A percentile compares a stretch with the other conserved stretches of the same genome.
Conservation (phyloP, 1,140 invertebrate genomes). For the Nephotettix cincticeps region DNA sequence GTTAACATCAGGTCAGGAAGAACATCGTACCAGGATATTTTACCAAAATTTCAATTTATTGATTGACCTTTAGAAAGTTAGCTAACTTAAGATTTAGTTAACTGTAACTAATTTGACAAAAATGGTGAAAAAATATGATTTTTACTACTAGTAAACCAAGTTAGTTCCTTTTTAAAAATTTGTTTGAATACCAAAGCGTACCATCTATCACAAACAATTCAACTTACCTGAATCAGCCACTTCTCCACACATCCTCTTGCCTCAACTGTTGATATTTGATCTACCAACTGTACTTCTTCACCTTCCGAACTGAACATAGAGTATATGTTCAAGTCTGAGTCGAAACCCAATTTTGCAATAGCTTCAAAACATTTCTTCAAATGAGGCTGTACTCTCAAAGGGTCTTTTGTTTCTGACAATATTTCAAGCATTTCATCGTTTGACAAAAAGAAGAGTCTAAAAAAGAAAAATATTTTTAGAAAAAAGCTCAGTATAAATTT, state of each 20-base stretch:
- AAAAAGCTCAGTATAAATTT: too few species aligned
- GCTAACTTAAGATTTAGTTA: too few species aligned
- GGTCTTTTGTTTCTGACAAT: conserved; percentile 89
- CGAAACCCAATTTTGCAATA: conserved; percentile 70
- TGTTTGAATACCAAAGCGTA: neutral
- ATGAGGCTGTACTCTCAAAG: conserved; percentile 83
- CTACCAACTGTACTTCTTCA: conserved; percentile 71
- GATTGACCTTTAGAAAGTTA: too few species aligned
- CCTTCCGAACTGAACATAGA: conserved; percentile 85
- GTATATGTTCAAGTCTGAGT: conserved; percentile 72
- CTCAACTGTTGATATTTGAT: conserved; percentile 71
- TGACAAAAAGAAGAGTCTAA: conserved; percentile 90
- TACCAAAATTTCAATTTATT: too few species aligned
- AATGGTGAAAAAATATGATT: too few species aligned
- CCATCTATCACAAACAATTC: neutral
- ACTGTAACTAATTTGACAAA: too few species aligned
- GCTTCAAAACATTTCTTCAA: conserved; percentile 91
- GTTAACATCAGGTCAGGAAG: too few species aligned
- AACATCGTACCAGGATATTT: too few species aligned
- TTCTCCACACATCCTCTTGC: conserved; percentile 89
- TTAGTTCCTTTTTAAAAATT: neutral
- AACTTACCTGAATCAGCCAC: conserved; percentile 74
- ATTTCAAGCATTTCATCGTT: conserved; percentile 96
- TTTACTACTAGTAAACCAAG: too few species aligned
- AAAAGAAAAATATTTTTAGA: too few species aligned